Percentiles rank a stretch among this genome's conserved stretches.
phyloP scores from a whole-genome alignment of 2,797 vertebrate species.

The Semaprochilodus insignis region DNA sequence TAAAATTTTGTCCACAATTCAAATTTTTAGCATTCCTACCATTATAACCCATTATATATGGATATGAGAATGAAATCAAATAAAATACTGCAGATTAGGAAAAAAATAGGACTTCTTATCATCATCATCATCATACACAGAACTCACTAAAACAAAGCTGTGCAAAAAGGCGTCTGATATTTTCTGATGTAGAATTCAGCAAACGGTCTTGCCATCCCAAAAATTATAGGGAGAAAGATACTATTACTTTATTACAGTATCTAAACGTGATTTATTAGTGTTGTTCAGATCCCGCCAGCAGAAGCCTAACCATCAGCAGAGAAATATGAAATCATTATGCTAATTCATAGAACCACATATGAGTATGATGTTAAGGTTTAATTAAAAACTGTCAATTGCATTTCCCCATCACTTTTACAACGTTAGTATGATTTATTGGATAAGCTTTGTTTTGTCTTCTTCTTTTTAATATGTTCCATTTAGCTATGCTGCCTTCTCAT shows the following conservation, averaged over 20 bases:
- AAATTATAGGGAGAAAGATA: slow-evolving; percentile 33
- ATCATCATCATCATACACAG: neutral
- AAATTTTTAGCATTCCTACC: neutral
- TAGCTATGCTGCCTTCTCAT: slow-evolving; percentile 32
- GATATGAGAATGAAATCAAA: neutral
- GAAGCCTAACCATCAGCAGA: slow-evolving; percentile 40
- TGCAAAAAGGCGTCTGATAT: neutral
- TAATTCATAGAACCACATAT: slow-evolving; percentile 72
- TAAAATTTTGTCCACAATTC: no score
- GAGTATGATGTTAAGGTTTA: slow-evolving; percentile 80
- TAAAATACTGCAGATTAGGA: neutral
- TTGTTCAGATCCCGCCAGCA: slow-evolving; percentile 39
- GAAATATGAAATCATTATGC: slow-evolving; percentile 72
- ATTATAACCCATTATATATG: neutral
- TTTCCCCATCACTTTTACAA: slow-evolving; percentile 67
- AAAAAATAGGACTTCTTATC: neutral
- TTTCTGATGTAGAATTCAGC: neutral
- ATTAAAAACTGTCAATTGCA: slow-evolving; percentile 80
- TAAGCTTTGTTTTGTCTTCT: slow-evolving; percentile 45
- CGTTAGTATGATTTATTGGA: slow-evolving; percentile 76
- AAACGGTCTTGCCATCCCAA: slow-evolving; percentile 23
- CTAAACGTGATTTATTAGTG: slow-evolving; percentile 57
- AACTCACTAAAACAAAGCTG: neutral
- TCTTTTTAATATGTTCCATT: slow-evolving; percentile 47
- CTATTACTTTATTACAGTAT: slow-evolving; percentile 42